Percentiles rank a stretch among this genome's conserved stretches.
Conservation (phyloP, 2,888 invertebrate species). For the Coelinius sp. region DNA sequence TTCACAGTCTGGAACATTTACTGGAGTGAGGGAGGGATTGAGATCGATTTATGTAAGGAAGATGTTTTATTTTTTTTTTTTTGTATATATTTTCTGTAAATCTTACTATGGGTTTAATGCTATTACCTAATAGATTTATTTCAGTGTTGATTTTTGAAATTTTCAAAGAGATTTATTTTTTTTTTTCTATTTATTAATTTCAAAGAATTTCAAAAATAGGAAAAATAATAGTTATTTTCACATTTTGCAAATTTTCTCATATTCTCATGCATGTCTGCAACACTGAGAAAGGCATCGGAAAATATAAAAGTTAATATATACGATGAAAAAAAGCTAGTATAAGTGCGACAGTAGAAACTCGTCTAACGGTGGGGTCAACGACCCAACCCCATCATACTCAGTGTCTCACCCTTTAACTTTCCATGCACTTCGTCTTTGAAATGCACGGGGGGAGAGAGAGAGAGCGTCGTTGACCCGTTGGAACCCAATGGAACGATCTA, state of each 20-base stretch:
- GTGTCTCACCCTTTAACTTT: slow-evolving; percentile 9
- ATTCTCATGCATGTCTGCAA: neutral
- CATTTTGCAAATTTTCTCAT: too few relatives aligned
- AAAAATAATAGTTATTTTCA: too few relatives aligned
- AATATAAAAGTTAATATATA: slow-evolving; percentile 12
- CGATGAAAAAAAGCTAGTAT: neutral
- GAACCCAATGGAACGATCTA: slow-evolving; percentile 11
- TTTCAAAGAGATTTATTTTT: too few relatives aligned
- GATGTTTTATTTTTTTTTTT: slow-evolving; percentile 31
- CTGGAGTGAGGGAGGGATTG: slow-evolving; percentile 15
- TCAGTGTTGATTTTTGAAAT: neutral
- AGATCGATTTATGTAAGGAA: slow-evolving; percentile 32
- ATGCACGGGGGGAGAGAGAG: too few relatives aligned
- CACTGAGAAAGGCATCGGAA: neutral
- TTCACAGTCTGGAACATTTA: slow-evolving; percentile 24
- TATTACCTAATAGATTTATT: slow-evolving; percentile 38
- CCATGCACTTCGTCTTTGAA: slow-evolving; percentile 29
- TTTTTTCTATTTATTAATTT: too few relatives aligned
- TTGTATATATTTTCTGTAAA: slow-evolving; percentile 18
- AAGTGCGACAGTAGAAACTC: slow-evolving; percentile 1
- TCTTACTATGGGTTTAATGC: slow-evolving; percentile 25
- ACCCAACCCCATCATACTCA: slow-evolving; percentile 20
- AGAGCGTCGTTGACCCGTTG: slow-evolving; percentile 12
- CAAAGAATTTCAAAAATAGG: too few relatives aligned
- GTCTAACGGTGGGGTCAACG: slow-evolving; percentile 31